Evolutionary conservation across 2,888 invertebrate species (phyloP), one percentile per base, ranked within the genome.

Genomic region (Xylota sylvarum): DNA sequence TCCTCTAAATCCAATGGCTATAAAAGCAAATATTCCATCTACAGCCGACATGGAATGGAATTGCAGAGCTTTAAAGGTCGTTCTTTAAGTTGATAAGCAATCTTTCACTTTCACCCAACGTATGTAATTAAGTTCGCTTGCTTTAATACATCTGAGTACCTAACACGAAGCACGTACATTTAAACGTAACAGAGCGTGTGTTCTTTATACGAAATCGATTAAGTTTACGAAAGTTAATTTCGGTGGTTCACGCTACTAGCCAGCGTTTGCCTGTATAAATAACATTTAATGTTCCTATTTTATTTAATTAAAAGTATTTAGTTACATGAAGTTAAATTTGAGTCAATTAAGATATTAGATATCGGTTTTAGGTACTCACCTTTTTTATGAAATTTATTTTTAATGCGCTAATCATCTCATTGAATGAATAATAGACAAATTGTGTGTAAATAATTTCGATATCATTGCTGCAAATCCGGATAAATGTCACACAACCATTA

Each of bases 251-350:
- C 27, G 67, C 50, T 14, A 67, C n/a, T 27, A 52, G 27, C 27
- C n/a, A n/a, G 17, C 50, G 52, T 32, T n/a, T 7, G 19, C 9
- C 55, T 37, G 55, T 69, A 55, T 69, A 55, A 69, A 69, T 69
- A 52, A n/a, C 17, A 14, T 69, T 70, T 65, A 35, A 56, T 50
- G 37, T 48, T 65, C 73, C 50, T 50, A n/a, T 58, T 80, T 80
- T 50, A 65, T 14, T 72, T 65, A 65, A 80, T 80, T 80, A 72
- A 65, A 76, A 10, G 50, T n/a, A 17, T 35, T 19, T 5, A 19
- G 50, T 30, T 64, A 64, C 50, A 23, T 56, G 30, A 64, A 70
- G 10, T 32, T 43, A 27, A 35, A 46, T 56, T 58, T 56, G 19
- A 10, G 12, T 52, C 27, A 55, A 73, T 58, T 65, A 60, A 27